These are phyloP conservation scores for Margarornis squamiger DNA, from an alignment of 2,797 vertebrate species.

Conservation along the genomic window DNA sequence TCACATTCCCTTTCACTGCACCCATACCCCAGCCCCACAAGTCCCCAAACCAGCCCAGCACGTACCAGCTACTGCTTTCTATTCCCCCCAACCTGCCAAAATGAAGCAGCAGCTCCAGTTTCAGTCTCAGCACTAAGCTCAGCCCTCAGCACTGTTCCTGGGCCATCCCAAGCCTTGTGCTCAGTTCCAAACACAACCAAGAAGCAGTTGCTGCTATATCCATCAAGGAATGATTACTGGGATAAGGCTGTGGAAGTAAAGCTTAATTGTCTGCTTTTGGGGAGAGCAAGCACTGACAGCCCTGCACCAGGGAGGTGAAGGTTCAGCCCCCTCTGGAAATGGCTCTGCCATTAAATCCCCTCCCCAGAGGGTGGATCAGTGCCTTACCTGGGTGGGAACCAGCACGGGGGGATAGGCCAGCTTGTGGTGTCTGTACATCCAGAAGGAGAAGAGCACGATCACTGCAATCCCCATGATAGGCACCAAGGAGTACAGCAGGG, in stretches of 20 bases:
- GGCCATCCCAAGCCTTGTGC: neutral
- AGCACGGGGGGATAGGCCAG: slow-evolving; percentile 96
- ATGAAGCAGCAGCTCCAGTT: neutral
- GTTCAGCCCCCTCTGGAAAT: neutral
- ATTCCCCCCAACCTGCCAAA: neutral
- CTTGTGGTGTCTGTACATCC: slow-evolving; percentile 98
- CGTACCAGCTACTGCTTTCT: neutral
- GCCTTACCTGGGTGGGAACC: slow-evolving; percentile 95
- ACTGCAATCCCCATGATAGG: slow-evolving; percentile 93
- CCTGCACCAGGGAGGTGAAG: neutral
- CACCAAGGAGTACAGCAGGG: slow-evolving; percentile 93
- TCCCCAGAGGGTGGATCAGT: neutral
- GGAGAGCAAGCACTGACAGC: neutral
- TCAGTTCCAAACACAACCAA: neutral
- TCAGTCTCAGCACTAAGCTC: neutral
- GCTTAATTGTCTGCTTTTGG: slow-evolving; percentile 8
- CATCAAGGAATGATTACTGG: neutral
- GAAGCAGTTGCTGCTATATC: neutral
- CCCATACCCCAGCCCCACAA: neutral
- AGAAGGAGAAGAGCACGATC: slow-evolving; percentile 93
- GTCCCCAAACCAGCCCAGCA: neutral
- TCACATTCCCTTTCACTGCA: neutral
- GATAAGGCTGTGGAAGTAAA: neutral
- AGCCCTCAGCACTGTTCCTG: neutral
- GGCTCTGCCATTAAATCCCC: neutral